Evolutionary conservation across 2,797 vertebrate genomes (phyloP).

Genomic region (Lepilemur septentrionalis): DNA sequence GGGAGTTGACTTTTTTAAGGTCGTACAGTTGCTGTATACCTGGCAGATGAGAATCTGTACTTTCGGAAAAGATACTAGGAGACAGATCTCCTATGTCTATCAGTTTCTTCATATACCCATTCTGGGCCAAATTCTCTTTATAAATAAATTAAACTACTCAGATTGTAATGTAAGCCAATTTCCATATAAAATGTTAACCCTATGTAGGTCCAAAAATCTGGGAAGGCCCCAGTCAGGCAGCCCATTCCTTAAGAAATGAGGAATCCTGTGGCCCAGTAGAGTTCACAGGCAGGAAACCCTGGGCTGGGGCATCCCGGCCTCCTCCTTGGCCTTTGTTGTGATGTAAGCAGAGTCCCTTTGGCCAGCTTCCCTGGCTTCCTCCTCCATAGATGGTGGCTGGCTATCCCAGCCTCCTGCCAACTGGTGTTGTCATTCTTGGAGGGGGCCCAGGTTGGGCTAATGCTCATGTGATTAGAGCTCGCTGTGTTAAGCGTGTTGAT

Average conservation of each 20-base stretch:
- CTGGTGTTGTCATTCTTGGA: slow-evolving; percentile 51
- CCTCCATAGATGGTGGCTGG: background rate
- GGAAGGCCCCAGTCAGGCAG: background rate
- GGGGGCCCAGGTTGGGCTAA: background rate
- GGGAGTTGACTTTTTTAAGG: background rate
- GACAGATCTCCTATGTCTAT: background rate
- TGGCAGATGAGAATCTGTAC: background rate
- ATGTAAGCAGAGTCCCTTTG: background rate
- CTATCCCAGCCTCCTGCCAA: background rate
- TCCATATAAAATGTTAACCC: background rate
- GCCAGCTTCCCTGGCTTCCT: background rate
- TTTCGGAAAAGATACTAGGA: background rate
- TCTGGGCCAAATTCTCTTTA: background rate
- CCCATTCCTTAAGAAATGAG: background rate
- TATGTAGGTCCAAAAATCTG: background rate
- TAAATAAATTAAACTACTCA: background rate
- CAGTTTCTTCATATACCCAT: background rate
- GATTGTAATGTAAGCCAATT: background rate
- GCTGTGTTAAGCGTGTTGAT: slow-evolving; percentile 6
- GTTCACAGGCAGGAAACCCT: background rate
- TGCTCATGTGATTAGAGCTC: background rate
- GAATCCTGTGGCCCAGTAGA: background rate
- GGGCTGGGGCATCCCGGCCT: background rate
- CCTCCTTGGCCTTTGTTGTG: background rate
- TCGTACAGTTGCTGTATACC: background rate